Base-by-base conservation (phyloP, 2,888 invertebrate species). In the Phlogophora meticulosa region DNA sequence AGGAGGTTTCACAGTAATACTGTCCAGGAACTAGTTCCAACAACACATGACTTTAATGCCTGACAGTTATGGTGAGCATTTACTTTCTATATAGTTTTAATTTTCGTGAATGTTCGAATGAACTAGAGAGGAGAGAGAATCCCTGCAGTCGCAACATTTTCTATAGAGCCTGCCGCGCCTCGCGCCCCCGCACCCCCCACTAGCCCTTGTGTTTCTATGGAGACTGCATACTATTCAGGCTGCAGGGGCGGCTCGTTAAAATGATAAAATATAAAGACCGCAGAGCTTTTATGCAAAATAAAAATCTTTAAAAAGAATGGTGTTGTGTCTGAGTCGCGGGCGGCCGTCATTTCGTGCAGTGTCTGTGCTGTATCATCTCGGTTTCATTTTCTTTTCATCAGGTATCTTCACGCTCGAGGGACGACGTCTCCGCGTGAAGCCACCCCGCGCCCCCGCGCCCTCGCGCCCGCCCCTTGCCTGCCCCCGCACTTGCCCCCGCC, bases 351-450 rank as follows among this genome's bases (percentile, higher is more conserved):
- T 40, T 36, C 15, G 64, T 46, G 63, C 77, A 24, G 36, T 63
- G 78, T 70, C 82, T 81, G 79, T 81, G 82, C 75, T 74, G 78
- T 81, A 71, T 83, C 85, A 85, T 85, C 85, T 84, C 85, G 81
- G 89, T 88, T 89, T 92, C 91, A 92, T 92, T 92, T 92, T 92
- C 92, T 92, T 92, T 92, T 92, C 92, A 92, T 92, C 90, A 91
- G 90, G 89, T 87, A 88, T 89, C 87, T 92, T 91, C 88, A 90
- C 90, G 92, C 91, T 91, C 87, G 77, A 85, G 85, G 84, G 88
- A 86, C 87, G 82, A 69, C 85, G 85, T 84, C 89, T 87, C 87
- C 79, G 78, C 81, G 73, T 72, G 67, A 72, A 59, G 59, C 65
- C 68, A 61, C 55, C 48, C 69, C 42, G 56, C 61, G 34, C 65